A percentile compares a stretch with the other conserved stretches of the same genome.
Evolutionary conservation across 2,797 vertebrate species (phyloP).

Genomic region (Eulemur coronatus): DNA sequence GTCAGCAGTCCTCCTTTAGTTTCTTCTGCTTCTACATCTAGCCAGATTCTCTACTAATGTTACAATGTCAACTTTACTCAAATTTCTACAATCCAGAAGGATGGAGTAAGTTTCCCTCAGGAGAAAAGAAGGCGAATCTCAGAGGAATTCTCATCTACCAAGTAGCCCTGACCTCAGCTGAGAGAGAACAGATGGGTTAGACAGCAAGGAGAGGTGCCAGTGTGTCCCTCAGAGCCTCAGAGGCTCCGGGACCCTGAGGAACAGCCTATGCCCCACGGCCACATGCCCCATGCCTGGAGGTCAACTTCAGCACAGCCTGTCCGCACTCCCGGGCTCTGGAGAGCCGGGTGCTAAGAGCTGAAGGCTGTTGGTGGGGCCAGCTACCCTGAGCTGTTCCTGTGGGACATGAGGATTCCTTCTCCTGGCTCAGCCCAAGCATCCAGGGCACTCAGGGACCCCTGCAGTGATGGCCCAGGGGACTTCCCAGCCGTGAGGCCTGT

Average conservation of each 20-base stretch:
- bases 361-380: neutral
- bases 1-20: neutral
- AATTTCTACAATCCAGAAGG: neutral
- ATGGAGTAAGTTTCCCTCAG: neutral
- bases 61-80: neutral
- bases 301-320: neutral
- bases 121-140: neutral
- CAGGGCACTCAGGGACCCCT: neutral
- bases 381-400: neutral
- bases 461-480: neutral
- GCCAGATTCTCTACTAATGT: neutral
- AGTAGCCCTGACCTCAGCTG: neutral
- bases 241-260: neutral
- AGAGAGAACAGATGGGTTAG: neutral
- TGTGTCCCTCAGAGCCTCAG: neutral
- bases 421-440: neutral
- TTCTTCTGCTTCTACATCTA: neutral
- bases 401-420: neutral
- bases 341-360: neutral
- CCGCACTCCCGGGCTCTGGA: neutral
- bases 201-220: neutral
- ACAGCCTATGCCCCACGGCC: neutral
- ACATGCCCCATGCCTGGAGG: neutral
- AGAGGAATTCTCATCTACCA: neutral
- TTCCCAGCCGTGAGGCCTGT: neutral